Evolutionary conservation across 2,797 vertebrate species (phyloP).

Genomic region (Microhierax caerulescens): DNA sequence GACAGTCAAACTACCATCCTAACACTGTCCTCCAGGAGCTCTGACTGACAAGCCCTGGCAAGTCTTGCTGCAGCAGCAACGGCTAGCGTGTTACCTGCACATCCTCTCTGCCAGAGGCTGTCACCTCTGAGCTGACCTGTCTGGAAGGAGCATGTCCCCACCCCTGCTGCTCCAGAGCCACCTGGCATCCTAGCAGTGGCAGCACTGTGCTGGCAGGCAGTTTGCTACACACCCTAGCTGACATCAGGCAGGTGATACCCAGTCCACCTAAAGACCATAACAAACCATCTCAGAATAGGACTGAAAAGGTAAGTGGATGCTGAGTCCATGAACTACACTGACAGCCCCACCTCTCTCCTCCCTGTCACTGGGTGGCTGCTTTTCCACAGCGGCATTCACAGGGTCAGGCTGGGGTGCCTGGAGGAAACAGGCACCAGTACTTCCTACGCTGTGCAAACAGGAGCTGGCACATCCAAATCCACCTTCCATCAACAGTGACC

Average conservation of each 20-base stretch:
- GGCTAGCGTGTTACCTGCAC: accelerated
- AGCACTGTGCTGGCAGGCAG: background rate
- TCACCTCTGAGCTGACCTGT: background rate
- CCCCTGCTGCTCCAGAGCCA: background rate
- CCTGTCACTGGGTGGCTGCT: background rate
- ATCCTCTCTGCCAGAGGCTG: background rate
- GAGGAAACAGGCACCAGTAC: background rate
- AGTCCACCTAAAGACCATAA: background rate
- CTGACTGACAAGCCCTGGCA: background rate
- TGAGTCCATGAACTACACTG: background rate
- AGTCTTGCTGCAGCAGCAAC: background rate
- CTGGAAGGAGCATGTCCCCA: background rate
- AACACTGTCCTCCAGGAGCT: background rate
- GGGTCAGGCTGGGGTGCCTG: background rate
- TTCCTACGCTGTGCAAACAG: background rate
- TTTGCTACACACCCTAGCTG: background rate
- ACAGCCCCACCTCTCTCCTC: background rate
- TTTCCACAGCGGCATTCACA: background rate
- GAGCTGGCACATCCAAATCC: background rate
- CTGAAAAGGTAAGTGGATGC: background rate
- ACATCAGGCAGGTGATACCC: background rate
- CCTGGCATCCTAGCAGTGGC: background rate
- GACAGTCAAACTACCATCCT: background rate
- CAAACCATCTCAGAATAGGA: background rate
- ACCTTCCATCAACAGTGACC: background rate